These are phyloP conservation scores for Erpetoichthys calabaricus DNA, from an alignment of 2,797 vertebrate species.

Conservation along the genomic window DNA sequence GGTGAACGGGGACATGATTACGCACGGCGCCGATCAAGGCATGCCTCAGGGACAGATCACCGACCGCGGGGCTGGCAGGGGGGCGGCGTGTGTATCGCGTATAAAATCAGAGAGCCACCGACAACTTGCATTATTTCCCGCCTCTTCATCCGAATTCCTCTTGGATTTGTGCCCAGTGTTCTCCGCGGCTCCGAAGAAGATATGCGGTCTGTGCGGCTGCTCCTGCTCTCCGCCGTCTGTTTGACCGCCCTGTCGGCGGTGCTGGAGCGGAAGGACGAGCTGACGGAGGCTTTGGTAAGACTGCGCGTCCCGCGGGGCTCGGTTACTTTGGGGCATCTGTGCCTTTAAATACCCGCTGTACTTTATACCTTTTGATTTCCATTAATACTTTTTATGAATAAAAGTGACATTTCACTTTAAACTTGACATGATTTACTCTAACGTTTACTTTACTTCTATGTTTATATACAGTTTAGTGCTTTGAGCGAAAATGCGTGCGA, in stretches of 20 bases:
- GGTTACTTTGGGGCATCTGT: no score
- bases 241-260: constrained; percentile 22
- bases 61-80: constrained; percentile 18
- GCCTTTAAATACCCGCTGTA: no score
- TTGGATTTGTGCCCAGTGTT: neutral
- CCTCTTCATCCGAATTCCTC: neutral
- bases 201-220: constrained; percentile 26
- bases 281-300: constrained; percentile 49
- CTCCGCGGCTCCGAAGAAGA: no score
- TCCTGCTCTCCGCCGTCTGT: constrained; percentile 24
- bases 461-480: neutral
- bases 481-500: no score
- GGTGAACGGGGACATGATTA: neutral
- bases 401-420: no score
- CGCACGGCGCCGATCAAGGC: constrained; percentile 8
- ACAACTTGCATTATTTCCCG: no score
- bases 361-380: no score
- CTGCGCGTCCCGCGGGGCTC: neutral
- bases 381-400: no score
- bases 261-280: constrained; percentile 32
- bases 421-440: no score
- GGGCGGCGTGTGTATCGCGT: neutral
- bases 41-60: constrained; percentile 49
- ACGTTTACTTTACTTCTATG: no score
- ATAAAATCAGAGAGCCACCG: constrained; percentile 22